Conservation (phyloP, 2,888 invertebrate species). For the Polia nebulosa region DNA sequence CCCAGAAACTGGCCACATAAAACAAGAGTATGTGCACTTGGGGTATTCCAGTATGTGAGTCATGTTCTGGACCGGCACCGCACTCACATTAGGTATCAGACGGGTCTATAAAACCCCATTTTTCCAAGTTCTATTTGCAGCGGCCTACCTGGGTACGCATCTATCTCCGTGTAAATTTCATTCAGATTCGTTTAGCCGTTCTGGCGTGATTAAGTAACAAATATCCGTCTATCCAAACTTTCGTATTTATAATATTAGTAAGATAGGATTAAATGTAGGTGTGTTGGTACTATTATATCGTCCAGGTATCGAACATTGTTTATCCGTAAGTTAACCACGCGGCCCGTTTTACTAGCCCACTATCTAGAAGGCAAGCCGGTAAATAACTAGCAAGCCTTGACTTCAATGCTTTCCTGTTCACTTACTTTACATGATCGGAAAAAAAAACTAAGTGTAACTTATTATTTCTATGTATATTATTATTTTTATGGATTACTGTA, state of each 20-base stretch:
- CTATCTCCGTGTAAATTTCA: no score
- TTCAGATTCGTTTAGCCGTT: no score
- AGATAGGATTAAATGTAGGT: background rate
- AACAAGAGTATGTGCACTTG: no score
- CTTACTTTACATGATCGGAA: slow-evolving; percentile 25
- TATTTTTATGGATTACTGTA: background rate
- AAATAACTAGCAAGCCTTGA: slow-evolving; percentile 70
- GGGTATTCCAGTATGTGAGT: no score
- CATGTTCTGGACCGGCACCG: no score
- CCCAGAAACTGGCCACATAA: no score
- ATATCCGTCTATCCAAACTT: background rate
- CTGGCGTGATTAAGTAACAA: no score
- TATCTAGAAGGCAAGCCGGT: slow-evolving; percentile 65
- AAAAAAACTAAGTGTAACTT: slow-evolving; percentile 18
- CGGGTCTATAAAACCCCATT: no score
- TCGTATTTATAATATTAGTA: background rate
- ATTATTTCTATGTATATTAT: slow-evolving; percentile 15
- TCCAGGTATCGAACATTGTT: slow-evolving; percentile 47
- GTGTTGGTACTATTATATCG: slow-evolving; percentile 7
- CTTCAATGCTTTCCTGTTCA: slow-evolving; percentile 61
- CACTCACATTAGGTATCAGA: no score
- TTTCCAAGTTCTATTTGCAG: no score
- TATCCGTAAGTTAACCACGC: slow-evolving; percentile 46
- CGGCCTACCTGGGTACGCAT: no score
- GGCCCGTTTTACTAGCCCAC: slow-evolving; percentile 53